These are phyloP conservation scores for Indicator indicator DNA, from an alignment of 2,113 vertebrate species.

Conservation along the genomic window DNA sequence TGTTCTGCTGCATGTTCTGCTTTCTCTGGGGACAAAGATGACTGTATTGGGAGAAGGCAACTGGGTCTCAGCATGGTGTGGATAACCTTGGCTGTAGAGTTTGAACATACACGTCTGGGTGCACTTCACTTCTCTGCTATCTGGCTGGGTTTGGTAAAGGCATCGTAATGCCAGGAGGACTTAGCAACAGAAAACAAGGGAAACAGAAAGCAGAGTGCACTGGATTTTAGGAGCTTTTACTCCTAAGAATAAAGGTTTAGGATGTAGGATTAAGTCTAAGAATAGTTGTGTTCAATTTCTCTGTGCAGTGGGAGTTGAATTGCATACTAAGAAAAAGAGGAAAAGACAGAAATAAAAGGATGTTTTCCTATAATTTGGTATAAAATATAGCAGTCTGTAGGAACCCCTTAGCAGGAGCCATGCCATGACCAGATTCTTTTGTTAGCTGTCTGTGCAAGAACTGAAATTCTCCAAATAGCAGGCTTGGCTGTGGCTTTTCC, in stretches of 20 bases:
- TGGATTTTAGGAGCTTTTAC: not conserved
- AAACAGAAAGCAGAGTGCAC: not conserved
- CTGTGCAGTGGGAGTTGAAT: not conserved
- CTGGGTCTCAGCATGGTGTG: not conserved
- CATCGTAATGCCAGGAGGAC: not conserved
- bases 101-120: not conserved
- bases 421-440: not conserved
- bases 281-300: not conserved
- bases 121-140: not conserved
- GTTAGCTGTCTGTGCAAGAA: not conserved
- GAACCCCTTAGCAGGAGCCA: not conserved
- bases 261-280: not conserved
- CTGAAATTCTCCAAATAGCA: conserved; percentile 12
- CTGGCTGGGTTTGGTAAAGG: not conserved
- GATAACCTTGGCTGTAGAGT: not conserved
- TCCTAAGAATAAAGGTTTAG: not conserved
- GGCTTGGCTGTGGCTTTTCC: not conserved
- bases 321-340: not conserved
- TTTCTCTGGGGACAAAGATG: not conserved
- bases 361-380: conserved; percentile 23
- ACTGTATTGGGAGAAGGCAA: not conserved
- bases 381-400: not conserved
- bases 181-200: not conserved
- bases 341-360: not conserved
- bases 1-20: not conserved